These are phyloP conservation scores for Thalpophila matura DNA, from an alignment of 2,888 invertebrate species.

Conservation along the genomic window DNA sequence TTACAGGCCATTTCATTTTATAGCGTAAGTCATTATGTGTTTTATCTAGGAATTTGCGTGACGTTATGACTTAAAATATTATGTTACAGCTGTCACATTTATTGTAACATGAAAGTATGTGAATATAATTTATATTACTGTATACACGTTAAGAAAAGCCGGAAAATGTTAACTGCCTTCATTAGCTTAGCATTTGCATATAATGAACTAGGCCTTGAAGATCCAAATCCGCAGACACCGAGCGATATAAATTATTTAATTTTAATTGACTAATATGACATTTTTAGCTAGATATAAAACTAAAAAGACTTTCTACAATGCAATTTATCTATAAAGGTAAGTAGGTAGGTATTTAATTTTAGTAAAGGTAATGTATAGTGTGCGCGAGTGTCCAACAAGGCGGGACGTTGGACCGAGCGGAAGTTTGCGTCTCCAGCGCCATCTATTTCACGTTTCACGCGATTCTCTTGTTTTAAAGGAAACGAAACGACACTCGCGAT, in stretches of 20 bases:
- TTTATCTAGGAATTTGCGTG: conserved; percentile 50
- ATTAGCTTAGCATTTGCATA: conserved; percentile 5
- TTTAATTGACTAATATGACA: conserved; percentile 5
- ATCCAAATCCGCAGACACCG: conserved; percentile 25
- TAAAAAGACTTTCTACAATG: too few species aligned
- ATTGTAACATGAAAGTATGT: conserved; percentile 35
- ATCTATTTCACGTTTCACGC: conserved; percentile 85
- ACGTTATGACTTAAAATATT: conserved; percentile 31
- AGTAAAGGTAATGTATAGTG: conserved; percentile 32
- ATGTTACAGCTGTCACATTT: conserved; percentile 46
- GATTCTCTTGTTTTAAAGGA: conserved; percentile 88
- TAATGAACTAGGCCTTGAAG: conserved; percentile 33
- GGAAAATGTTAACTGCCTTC: conserved; percentile 13
- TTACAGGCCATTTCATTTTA: conserved; percentile 60
- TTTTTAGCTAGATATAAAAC: too few species aligned
- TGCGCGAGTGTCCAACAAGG: conserved; percentile 55
- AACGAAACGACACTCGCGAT: conserved; percentile 82
- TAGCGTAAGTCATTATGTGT: conserved; percentile 48
- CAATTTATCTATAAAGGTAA: too few species aligned
- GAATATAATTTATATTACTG: conserved; percentile 38
- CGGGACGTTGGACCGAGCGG: conserved; percentile 75
- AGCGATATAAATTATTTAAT: conserved; percentile 3
- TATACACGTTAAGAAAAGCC: conserved; percentile 22
- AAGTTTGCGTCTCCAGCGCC: conserved; percentile 85
- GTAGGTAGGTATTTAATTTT: too few species aligned